Conservation (phyloP, 2,888 invertebrate genomes). For the Tetragonula carbonaria region DNA sequence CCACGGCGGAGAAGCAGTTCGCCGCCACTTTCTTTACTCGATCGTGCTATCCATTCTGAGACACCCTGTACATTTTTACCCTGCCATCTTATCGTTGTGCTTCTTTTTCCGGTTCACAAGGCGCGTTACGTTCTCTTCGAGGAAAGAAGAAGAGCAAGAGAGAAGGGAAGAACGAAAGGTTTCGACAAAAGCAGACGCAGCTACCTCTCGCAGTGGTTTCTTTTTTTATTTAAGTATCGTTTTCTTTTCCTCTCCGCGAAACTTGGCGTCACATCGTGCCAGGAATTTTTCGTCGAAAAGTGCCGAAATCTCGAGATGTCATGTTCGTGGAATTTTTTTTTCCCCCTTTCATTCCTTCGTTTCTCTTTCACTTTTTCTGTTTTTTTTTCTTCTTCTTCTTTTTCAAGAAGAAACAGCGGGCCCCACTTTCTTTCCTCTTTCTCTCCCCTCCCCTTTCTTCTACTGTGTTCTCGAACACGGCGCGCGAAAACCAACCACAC, state of each 20-base stretch:
- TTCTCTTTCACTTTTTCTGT: background rate
- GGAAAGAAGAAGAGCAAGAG: background rate
- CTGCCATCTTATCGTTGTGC: background rate
- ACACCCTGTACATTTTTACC: too few relatives aligned
- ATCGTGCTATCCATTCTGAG: too few relatives aligned
- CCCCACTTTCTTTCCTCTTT: background rate
- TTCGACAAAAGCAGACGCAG: background rate
- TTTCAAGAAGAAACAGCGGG: background rate
- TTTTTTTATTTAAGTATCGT: background rate
- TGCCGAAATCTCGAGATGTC: slow-evolving; percentile 4
- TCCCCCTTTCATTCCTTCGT: too few relatives aligned
- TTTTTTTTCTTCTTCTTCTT: background rate
- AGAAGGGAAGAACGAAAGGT: background rate
- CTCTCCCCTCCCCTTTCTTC: too few relatives aligned
- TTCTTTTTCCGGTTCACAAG: background rate
- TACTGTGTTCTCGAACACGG: background rate
- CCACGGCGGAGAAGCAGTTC: too few relatives aligned
- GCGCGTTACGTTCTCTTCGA: background rate
- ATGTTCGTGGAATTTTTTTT: background rate
- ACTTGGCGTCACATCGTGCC: slow-evolving; percentile 38
- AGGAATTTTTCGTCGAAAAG: background rate
- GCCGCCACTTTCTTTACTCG: too few relatives aligned
- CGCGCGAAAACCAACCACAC: background rate
- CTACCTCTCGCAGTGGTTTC: slow-evolving; percentile 3
- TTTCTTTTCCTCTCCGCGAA: background rate